Base-by-base conservation (phyloP, 2,888 invertebrate genomes). In the Calameuta idolon region DNA sequence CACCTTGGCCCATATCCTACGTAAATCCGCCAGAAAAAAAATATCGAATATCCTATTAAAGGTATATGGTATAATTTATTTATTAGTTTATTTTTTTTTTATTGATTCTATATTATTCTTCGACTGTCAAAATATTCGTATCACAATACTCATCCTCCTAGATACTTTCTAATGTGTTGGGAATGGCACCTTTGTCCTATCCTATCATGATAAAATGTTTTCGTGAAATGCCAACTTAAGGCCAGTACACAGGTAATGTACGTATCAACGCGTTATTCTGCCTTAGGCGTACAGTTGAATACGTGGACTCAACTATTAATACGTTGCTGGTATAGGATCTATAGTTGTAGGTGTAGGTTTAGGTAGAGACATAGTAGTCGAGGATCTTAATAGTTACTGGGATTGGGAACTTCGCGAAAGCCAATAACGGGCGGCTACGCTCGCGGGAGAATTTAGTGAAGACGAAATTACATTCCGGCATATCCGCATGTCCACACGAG, bases 391-490 rank as follows among this genome's bases (percentile, higher is more conserved):
- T 55, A 55, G 55, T 55, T 55, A 55, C 55, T 23, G 9, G 55
- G 55, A 55, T 55, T 55, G 55, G 55, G 55, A 55, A 55, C 23
- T 55, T 55, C 23, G 34, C 71, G 71, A 71, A 87, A 86, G 87
- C 88, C 89, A 89, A 89, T 89, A 89, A 88, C 71, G 87, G 82
- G 83, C 82, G 79, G 79, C 23, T 75, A 69, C 74, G 75, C 77
- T 35, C 69, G 37, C 82, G 81, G 82, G 83, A 85, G 88, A 88
- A 90, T 89, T 88, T 88, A 87, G 86, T 86, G 83, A 84, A 88
- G 87, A 85, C 88, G 85, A 90, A 90, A 91, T 91, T 91, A 89
- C 90, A 91, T 91, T 91, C 91, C 90, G 83, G 81, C 85, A 83
- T 76, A 86, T 86, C 85, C 83, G 82, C 84, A 81, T 85, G 83